These are phyloP conservation scores for Cryptus viduatorius DNA, from an alignment of 2,888 invertebrate species.

Conservation along the genomic window DNA sequence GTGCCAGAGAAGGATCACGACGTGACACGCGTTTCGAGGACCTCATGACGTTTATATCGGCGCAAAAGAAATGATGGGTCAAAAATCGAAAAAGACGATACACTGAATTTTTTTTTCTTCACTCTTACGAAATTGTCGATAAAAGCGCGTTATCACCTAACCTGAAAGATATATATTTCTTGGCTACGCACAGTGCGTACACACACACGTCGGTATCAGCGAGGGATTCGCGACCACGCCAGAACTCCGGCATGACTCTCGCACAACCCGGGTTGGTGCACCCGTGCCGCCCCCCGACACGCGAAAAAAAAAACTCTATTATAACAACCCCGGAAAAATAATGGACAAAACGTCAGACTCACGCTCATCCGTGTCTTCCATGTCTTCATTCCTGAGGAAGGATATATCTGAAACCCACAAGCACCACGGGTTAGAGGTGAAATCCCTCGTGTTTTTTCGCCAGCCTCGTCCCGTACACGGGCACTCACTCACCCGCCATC, in stretches of 20 bases:
- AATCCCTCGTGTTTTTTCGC: slow-evolving; percentile 82
- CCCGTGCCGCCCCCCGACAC: slow-evolving; percentile 22
- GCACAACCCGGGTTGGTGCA: slow-evolving; percentile 36
- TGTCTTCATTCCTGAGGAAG: slow-evolving; percentile 81
- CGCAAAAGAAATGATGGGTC: neutral
- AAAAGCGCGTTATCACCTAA: slow-evolving; percentile 47
- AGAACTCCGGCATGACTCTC: slow-evolving; percentile 49
- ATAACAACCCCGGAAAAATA: slow-evolving; percentile 50
- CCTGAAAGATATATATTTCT: slow-evolving; percentile 56
- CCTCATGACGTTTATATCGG: slow-evolving; percentile 43
- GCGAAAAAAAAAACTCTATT: neutral
- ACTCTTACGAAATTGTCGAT: neutral
- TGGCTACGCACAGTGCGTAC: neutral
- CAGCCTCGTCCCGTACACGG: slow-evolving; percentile 81
- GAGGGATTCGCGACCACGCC: slow-evolving; percentile 58
- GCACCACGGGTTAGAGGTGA: slow-evolving; percentile 82
- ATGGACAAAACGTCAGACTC: slow-evolving; percentile 76
- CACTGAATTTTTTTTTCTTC: neutral
- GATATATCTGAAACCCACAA: slow-evolving; percentile 84
- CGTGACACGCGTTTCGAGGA: slow-evolving; percentile 62
- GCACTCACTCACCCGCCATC: slow-evolving; percentile 85
- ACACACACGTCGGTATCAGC: neutral
- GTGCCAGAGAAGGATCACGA: slow-evolving; percentile 33
- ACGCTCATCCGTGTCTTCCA: slow-evolving; percentile 80
- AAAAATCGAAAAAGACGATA: slow-evolving; percentile 6